These are phyloP conservation scores for Cephus runcator DNA, from an alignment of 2,888 invertebrate genomes.

Conservation along the genomic window DNA sequence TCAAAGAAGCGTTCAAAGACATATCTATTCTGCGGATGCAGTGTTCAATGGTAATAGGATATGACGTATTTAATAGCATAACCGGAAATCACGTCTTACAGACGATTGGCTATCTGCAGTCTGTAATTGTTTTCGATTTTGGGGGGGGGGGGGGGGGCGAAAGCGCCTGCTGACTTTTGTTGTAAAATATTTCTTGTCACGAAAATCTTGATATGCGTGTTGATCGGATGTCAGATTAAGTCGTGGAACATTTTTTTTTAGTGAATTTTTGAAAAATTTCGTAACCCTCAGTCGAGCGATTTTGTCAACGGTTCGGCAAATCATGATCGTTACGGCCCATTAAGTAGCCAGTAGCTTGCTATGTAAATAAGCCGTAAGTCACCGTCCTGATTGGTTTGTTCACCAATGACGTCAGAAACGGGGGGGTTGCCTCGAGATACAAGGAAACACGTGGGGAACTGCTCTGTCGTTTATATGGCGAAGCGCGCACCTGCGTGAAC, in stretches of 20 bases:
- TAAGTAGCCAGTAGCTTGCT: neutral
- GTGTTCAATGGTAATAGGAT: neutral
- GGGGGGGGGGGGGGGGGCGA: too few relatives aligned
- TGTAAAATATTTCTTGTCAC: too few relatives aligned
- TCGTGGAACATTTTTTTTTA: too few relatives aligned
- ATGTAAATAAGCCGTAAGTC: neutral
- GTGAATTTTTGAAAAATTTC: neutral
- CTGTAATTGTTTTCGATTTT: too few relatives aligned
- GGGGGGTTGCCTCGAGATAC: conserved; percentile 33
- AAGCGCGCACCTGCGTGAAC: conserved; percentile 34
- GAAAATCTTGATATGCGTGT: too few relatives aligned
- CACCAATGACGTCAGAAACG: conserved; percentile 29
- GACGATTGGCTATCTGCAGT: too few relatives aligned
- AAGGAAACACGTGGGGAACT: conserved; percentile 30
- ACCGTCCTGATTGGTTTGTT: conserved; percentile 30
- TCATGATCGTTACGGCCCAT: conserved; percentile 6
- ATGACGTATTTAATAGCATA: neutral
- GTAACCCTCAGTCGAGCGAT: neutral
- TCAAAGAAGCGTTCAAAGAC: neutral
- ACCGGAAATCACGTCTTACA: too few relatives aligned
- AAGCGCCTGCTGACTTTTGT: too few relatives aligned
- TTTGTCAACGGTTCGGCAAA: conserved; percentile 7
- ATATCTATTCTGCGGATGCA: neutral
- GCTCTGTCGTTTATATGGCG: conserved; percentile 50
- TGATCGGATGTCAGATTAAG: too few relatives aligned